Conservation (phyloP, 2,113 vertebrate genomes). For the Peromyscus maniculatus region DNA sequence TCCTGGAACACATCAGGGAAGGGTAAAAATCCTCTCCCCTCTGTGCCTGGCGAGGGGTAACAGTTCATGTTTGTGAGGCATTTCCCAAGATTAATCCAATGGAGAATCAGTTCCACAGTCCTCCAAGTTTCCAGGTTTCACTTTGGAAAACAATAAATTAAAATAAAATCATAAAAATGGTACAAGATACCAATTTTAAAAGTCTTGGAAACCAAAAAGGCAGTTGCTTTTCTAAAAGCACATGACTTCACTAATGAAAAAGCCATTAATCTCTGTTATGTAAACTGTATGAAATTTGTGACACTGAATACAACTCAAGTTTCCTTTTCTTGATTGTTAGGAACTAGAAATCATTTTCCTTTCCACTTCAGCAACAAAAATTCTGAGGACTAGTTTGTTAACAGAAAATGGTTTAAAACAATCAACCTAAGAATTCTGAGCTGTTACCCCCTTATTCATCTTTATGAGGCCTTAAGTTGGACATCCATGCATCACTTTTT, state of each 20-base stretch:
- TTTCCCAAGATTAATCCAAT: neutral
- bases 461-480: neutral
- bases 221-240: neutral
- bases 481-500: neutral
- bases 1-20: neutral
- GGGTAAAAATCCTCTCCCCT: neutral
- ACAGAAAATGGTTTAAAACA: slow-evolving; percentile 10
- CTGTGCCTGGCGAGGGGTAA: rapidly evolving
- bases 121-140: neutral
- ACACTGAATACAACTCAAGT: neutral
- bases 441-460: neutral
- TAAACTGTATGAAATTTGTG: neutral
- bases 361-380: neutral
- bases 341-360: slow-evolving; percentile 21
- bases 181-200: neutral
- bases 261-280: neutral
- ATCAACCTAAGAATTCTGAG: neutral
- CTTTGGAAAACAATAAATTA: neutral
- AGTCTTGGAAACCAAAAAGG: neutral
- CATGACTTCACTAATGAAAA: neutral
- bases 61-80: neutral
- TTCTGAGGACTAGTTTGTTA: neutral
- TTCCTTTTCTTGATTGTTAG: slow-evolving; percentile 23
- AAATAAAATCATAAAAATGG: slow-evolving; percentile 27
- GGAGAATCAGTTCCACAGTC: neutral